phyloP scores from a whole-genome alignment of 2,113 vertebrate genomes.

The Ciconia stormi region DNA sequence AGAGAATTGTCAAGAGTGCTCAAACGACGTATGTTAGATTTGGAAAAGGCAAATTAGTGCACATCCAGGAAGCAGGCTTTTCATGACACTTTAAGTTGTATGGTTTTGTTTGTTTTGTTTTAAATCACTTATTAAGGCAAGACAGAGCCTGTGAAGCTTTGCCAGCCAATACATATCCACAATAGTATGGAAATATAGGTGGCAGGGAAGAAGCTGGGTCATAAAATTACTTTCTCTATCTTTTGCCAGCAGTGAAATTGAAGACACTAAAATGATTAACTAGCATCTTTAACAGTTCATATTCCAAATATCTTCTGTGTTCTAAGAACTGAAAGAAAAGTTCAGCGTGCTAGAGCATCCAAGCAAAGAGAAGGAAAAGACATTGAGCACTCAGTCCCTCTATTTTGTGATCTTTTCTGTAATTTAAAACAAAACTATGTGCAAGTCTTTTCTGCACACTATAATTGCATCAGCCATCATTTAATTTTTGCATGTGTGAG shows the following conservation, averaged over 20 bases:
- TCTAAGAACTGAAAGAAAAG: background rate
- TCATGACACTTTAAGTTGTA: background rate
- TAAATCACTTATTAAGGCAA: background rate
- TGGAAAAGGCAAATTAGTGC: background rate
- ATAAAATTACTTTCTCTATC: background rate
- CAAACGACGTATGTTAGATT: fast-evolving
- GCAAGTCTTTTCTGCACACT: background rate
- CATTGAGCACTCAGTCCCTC: background rate
- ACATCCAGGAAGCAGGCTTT: background rate
- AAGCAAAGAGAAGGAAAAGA: background rate
- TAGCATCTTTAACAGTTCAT: background rate
- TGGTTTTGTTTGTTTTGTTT: background rate
- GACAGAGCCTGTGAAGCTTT: background rate
- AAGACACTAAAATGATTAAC: background rate
- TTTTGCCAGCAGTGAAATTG: background rate
- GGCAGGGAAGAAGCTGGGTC: background rate
- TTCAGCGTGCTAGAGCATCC: background rate
- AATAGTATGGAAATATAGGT: background rate
- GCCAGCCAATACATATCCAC: background rate
- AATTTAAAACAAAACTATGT: background rate
- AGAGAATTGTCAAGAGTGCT: background rate
- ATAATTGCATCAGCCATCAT: background rate
- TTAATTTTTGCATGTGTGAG: background rate
- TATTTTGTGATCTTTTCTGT: background rate
- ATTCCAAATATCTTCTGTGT: background rate